These are phyloP conservation scores for Cyaniris semiargus DNA, from an alignment of 2,888 invertebrate genomes.

Conservation along the genomic window DNA sequence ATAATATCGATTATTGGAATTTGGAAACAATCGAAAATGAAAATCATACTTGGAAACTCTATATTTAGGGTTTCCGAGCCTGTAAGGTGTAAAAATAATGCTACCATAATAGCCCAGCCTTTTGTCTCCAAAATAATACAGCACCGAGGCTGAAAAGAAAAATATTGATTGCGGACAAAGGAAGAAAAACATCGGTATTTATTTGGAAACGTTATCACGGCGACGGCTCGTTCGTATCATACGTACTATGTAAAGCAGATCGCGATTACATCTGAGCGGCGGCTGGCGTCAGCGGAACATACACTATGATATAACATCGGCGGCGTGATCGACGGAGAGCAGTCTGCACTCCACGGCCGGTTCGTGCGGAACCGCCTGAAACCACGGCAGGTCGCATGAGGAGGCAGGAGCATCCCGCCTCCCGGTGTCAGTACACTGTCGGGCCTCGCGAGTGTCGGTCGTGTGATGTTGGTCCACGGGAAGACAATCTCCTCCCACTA, in stretches of 20 bases:
- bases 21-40: too few species aligned
- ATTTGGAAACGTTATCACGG: not conserved
- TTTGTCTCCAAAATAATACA: not conserved
- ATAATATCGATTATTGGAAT: too few species aligned
- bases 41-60: not conserved
- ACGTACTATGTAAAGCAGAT: not conserved
- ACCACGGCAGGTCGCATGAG: not conserved
- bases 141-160: not conserved
- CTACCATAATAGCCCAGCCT: not conserved
- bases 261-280: not conserved
- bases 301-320: not conserved
- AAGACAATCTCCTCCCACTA: not conserved
- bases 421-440: not conserved
- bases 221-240: not conserved
- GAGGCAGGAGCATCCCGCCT: too few species aligned
- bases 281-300: not conserved
- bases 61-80: not conserved
- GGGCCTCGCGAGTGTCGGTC: not conserved
- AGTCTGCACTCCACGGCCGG: not conserved
- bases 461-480: constrained; percentile 8
- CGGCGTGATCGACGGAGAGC: not conserved
- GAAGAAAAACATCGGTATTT: constrained; percentile 1
- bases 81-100: not conserved
- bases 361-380: not conserved
- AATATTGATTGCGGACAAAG: not conserved